phyloP scores from a whole-genome alignment of 1,140 invertebrate genomes.

The Drosophila sp. region DNA sequence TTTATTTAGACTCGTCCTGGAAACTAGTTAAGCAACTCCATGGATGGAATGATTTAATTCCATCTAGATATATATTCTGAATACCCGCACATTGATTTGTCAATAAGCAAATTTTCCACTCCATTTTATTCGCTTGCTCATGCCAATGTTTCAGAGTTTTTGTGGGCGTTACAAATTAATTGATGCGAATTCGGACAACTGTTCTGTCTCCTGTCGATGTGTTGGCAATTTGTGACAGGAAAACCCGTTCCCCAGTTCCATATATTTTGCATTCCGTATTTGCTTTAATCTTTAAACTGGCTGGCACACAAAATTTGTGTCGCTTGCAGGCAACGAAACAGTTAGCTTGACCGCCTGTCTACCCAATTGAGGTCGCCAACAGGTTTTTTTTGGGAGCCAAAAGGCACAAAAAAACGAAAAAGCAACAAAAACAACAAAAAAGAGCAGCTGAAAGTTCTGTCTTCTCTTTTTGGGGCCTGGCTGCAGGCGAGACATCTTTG shows the following conservation, averaged over 20 bases:
- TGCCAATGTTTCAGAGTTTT: conserved; percentile 1
- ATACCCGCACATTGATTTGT: too few relatives aligned
- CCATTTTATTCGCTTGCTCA: too few relatives aligned
- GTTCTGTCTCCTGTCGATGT: conserved; percentile 16
- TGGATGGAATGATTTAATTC: too few relatives aligned
- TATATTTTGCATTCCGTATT: conserved; percentile 67
- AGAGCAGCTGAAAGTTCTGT: conserved; percentile 52
- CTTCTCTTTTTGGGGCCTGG: conserved; percentile 20
- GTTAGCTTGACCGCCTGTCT: conserved; percentile 64
- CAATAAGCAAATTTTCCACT: too few relatives aligned
- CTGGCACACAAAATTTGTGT: conserved; percentile 55
- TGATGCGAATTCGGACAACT: conserved; percentile 25
- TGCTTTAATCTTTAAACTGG: conserved; percentile 56
- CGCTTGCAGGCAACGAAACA: conserved; percentile 63
- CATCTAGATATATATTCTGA: too few relatives aligned
- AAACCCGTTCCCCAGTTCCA: conserved; percentile 45
- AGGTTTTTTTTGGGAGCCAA: conserved; percentile 49
- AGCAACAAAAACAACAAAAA: conserved; percentile 26
- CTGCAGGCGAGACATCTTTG: conserved; percentile 19
- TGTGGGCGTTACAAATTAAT: conserved; percentile 60
- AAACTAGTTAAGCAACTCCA: too few relatives aligned
- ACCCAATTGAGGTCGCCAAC: conserved; percentile 62
- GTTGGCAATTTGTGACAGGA: conserved; percentile 19
- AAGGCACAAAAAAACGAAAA: conserved; percentile 4
- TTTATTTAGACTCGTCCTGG: too few relatives aligned